A percentile compares a stretch with the other conserved stretches of the same genome.
phyloP scores from a whole-genome alignment of 2,113 vertebrate genomes.

The Paratilapia polleni region DNA sequence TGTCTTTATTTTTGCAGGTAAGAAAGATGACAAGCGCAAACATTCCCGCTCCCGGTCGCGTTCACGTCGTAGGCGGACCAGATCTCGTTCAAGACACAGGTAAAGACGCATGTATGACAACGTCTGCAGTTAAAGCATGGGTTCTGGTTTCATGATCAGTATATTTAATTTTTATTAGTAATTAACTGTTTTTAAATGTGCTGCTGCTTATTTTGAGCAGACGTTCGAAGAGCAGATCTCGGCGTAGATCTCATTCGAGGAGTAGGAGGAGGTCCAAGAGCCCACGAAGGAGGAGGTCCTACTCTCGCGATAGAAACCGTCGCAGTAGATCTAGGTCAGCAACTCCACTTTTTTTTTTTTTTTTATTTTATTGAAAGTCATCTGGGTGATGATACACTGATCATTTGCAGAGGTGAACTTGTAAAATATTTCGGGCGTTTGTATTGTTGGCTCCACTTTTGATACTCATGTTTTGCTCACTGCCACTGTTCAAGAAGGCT shows the following conservation, averaged over 20 bases:
- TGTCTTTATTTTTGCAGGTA: constrained; percentile 79
- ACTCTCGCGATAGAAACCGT: constrained; percentile 89
- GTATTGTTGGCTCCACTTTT: too few relatives aligned
- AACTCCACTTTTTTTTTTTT: background rate
- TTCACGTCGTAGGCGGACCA: constrained; percentile 90
- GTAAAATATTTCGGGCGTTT: fast-evolving
- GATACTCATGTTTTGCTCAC: background rate
- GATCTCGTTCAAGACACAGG: constrained; percentile 96
- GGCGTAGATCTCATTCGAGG: constrained; percentile 91
- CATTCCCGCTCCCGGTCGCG: constrained; percentile 92
- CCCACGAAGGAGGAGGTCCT: constrained; percentile 88
- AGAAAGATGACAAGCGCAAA: constrained; percentile 97
- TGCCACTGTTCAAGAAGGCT: background rate
- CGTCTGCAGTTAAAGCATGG: background rate
- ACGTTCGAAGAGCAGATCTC: constrained; percentile 92
- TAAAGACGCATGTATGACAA: constrained; percentile 40
- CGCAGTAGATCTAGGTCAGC: constrained; percentile 90
- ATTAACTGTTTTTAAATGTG: background rate
- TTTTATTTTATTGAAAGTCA: background rate
- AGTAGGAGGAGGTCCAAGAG: constrained; percentile 94
- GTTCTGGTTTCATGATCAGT: background rate
- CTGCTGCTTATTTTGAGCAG: constrained; percentile 61
- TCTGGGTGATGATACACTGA: background rate
- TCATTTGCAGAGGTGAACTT: background rate
- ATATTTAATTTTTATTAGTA: background rate